Evolutionary conservation across 2,888 invertebrate genomes (phyloP), one percentile per base, ranked within the genome.

Genomic region (Acronicta psi): DNA sequence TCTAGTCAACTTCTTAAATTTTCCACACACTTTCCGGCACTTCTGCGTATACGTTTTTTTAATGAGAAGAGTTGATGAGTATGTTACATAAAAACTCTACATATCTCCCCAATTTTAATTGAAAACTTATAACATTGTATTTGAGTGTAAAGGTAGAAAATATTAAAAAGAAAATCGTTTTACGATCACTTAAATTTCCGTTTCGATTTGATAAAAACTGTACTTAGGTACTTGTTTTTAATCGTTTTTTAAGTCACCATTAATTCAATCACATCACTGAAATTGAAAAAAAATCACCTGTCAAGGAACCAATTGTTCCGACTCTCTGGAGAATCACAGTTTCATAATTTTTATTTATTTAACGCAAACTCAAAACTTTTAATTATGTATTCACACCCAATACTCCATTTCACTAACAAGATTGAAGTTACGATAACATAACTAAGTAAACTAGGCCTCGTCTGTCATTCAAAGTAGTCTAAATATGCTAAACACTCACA

Each of bases 401-500:
- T n/a, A 54, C 16, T 29, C 40, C 10, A 42, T 42, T 44, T 34
- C 34, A 43, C 40, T 36, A 29, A 49, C 17, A 37, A 53, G 56
- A 31, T 29, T 72, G 47, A 58, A 59, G 58, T 29, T 49, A 58
- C 59, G 75, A 66, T 74, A 71, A 61, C 61, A 50, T 36, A 37
- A 37, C 14, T 63, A 2, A 18, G n/a, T 16, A 45, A 44, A 58
- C 31, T 42, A 47, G 46, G 31, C 17, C 23, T n/a, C 44, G 42
- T 52, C 44, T 53, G 67, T 52, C 44, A 58, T 38, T 45, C 46
- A 46, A 44, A 47, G 69, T 40, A 54, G 3, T 34, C 41, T 14
- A 45, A 55, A 45, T 55, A 65, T 54, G 65, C 25, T 69, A 49
- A 69, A 45, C 47, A 45, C 16, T 41, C 31, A 29, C 46, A 49